Conservation (phyloP, 1,140 invertebrate species). For the Heliconius hewitsoni region DNA sequence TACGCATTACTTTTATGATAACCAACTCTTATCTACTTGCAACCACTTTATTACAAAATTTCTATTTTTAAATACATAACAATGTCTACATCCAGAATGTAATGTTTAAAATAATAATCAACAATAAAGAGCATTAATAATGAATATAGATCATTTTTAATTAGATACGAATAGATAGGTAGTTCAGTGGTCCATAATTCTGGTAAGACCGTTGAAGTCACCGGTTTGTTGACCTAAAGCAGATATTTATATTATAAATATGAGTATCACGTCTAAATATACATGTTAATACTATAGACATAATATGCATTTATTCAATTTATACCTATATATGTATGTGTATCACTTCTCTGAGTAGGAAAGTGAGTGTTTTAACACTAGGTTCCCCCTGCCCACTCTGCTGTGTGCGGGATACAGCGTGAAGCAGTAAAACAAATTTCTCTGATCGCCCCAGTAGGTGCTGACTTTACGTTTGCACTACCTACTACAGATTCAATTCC, state of each 20-base stretch:
- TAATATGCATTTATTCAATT: not conserved
- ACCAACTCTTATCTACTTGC: not conserved
- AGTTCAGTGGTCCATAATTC: not conserved
- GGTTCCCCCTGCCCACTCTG: no score
- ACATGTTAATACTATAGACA: not conserved
- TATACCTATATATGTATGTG: not conserved
- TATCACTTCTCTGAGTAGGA: not conserved
- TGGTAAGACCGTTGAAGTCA: not conserved
- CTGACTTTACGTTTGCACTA: no score
- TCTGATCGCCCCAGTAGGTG: no score
- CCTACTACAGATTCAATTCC: no score
- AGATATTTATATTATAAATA: not conserved
- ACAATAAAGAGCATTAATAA: no score
- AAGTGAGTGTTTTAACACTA: no score
- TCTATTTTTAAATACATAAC: not conserved
- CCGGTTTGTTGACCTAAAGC: not conserved
- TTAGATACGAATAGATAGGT: not conserved
- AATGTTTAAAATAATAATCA: no score
- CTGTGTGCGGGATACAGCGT: no score
- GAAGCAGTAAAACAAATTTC: no score
- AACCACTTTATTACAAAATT: not conserved
- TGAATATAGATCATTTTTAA: not conserved
- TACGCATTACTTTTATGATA: conserved; percentile 6
- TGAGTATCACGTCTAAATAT: not conserved
- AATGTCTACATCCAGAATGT: not conserved